Conservation (phyloP, 2,888 invertebrate genomes). For the Chloromyia formosa region DNA sequence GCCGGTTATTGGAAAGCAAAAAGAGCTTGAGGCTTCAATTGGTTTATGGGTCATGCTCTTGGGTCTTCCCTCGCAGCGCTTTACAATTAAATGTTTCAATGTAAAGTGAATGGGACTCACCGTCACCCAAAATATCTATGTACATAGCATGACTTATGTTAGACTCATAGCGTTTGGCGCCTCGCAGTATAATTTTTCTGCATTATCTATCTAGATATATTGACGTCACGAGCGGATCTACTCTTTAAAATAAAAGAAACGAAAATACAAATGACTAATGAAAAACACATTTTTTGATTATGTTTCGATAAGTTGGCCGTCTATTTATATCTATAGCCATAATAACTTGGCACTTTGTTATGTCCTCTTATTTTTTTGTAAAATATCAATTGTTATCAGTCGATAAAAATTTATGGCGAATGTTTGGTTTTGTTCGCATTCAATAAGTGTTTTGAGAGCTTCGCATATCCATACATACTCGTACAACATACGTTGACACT, state of each 20-base stretch:
- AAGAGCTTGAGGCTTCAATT: neutral
- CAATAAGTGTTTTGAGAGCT: constrained; percentile 9
- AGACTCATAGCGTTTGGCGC: neutral
- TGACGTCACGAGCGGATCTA: neutral
- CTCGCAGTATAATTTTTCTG: neutral
- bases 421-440: constrained; percentile 3
- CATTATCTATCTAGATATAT: neutral
- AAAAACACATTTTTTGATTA: neutral
- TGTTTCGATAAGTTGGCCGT: neutral
- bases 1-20: no score
- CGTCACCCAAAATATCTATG: neutral
- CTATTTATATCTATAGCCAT: constrained; percentile 21
- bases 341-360: neutral
- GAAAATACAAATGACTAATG: neutral
- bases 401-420: constrained; percentile 31
- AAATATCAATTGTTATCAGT: constrained; percentile 30
- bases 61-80: neutral
- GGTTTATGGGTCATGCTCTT: neutral
- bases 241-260: neutral
- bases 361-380: constrained; percentile 7
- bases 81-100: neutral
- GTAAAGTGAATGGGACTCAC: neutral
- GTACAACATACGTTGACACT: neutral
- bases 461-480: neutral
- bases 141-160: no score